These are phyloP conservation scores for Agrochola lychnidis DNA, from an alignment of 2,888 invertebrate species.

Conservation along the genomic window DNA sequence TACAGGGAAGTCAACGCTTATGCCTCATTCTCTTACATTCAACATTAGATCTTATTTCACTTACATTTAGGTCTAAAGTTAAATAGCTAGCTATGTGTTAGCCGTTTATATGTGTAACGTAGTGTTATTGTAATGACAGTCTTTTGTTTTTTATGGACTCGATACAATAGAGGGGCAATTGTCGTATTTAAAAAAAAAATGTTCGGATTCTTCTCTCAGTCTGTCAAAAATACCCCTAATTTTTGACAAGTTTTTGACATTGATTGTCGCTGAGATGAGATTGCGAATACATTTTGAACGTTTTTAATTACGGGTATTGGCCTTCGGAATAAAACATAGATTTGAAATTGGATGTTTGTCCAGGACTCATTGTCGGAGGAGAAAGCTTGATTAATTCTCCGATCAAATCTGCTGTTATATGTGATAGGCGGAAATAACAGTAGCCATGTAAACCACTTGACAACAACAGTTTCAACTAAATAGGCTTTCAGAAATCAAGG, in stretches of 20 bases:
- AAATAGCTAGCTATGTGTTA: constrained; percentile 61
- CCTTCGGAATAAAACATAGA: neutral
- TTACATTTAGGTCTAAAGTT: constrained; percentile 41
- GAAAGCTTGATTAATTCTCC: neutral
- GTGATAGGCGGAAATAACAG: neutral
- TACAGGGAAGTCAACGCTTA: constrained; percentile 45
- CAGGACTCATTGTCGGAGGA: neutral
- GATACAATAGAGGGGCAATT: neutral
- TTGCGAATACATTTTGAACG: neutral
- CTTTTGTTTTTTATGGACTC: constrained; percentile 15
- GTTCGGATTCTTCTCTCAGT: too few species aligned
- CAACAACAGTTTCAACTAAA: neutral
- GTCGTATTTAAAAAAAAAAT: too few species aligned
- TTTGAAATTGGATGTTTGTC: neutral
- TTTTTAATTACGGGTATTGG: neutral
- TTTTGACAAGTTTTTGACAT: too few species aligned
- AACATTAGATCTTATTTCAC: constrained; percentile 45
- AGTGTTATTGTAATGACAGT: constrained; percentile 34
- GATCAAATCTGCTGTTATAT: neutral
- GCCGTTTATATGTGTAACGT: constrained; percentile 47
- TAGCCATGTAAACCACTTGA: neutral
- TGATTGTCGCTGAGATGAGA: neutral
- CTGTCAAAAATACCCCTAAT: too few species aligned
- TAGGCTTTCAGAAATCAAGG: neutral
- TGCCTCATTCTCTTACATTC: constrained; percentile 41